Conservation (phyloP, 35 echinoderm and acorn worm genomes). For the Heliocidaris tuberculata region DNA sequence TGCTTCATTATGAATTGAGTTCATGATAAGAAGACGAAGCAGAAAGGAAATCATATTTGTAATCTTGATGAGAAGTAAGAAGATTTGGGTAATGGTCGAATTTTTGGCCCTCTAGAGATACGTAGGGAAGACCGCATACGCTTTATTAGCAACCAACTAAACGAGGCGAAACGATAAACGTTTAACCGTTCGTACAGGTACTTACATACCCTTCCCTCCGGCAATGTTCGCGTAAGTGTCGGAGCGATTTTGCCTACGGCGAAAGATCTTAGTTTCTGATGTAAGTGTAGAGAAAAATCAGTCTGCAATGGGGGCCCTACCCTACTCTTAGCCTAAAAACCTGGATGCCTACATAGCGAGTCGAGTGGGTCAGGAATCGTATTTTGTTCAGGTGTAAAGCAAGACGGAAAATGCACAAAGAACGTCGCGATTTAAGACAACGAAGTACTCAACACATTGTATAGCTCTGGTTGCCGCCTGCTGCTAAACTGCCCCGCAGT, state of each 20-base stretch:
- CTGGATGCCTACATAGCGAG: background rate
- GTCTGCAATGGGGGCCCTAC: background rate
- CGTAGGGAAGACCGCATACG: no score
- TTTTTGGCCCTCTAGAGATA: no score
- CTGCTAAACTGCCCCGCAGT: no score
- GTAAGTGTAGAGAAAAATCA: background rate
- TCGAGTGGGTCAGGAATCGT: background rate
- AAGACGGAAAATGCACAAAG: background rate
- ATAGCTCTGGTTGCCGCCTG: no score
- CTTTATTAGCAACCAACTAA: no score
- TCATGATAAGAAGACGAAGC: no score
- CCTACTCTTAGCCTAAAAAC: background rate
- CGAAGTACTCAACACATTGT: no score
- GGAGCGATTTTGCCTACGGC: background rate
- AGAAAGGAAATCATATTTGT: no score
- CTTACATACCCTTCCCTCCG: background rate
- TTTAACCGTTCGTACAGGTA: background rate
- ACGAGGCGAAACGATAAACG: background rate
- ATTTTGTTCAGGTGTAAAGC: background rate
- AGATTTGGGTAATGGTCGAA: no score
- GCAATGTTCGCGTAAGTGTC: background rate
- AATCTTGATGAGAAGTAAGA: no score
- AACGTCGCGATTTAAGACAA: no score
- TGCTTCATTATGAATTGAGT: no score
- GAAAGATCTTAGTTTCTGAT: background rate